Evolutionary conservation across 2,888 invertebrate genomes (phyloP), one percentile per base, ranked within the genome.

Genomic region (Watsonalla binaria): DNA sequence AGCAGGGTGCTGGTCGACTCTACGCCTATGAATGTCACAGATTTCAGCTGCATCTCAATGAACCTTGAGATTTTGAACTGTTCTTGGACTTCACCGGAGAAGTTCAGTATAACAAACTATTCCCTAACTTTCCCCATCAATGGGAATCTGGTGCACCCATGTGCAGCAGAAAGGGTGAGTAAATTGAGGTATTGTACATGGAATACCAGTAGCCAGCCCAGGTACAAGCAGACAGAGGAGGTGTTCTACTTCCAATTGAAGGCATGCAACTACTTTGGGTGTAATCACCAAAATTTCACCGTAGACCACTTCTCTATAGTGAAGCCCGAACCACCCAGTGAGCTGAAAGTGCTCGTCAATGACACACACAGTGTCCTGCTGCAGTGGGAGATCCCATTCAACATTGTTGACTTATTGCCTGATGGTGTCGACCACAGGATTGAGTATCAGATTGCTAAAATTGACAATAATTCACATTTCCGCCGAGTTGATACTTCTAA

Each of bases 21-120:
- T 46, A 86, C 92, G 53, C 96, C 96, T 0, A 76, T 87, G 56
- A 80, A 91, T 63, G 94, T 96, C 4, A 80, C 85, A 7, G 93
- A 96, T 76, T 96, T 97, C 70, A 84, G 85, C 34, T 97, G 97
- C 73, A 82, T 93, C 51, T 94, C 96, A 9, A 86, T 92, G 61
- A 95, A 97, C 76, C 94, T 95, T 85, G 92, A 94, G 52, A 92
- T 92, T 66, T 84, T 97, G 63, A 94, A 92, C 11, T 97, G 97
- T 74, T 92, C 93, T 1, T 97, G 96, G 94, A 92, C 92, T 0
- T 87, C 91, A 48, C 93, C 93, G 0, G 69, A 71, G 2, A 61
- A 88, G 84, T 93, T 55, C 45, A 81, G 78, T 61, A 65, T 62
- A 42, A 76, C 80, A 37, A 76, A 74, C 51, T 86, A 83, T 58